A percentile compares a stretch with the other conserved stretches of the same genome.
phyloP scores from a whole-genome alignment of 2,888 invertebrate species.

The Helleia helle region DNA sequence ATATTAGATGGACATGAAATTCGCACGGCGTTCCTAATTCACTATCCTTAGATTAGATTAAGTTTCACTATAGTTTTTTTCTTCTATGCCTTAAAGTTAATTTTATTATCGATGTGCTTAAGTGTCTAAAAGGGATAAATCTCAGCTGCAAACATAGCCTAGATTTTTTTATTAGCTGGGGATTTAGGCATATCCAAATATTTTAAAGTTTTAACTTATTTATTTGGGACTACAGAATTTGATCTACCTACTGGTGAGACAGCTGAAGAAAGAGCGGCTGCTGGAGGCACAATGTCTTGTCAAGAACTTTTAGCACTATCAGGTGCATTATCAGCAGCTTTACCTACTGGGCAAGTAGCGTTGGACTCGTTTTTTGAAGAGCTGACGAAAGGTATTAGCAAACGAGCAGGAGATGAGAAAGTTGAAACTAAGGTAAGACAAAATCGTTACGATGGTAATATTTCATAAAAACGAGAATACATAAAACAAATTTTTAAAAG shows the following conservation, averaged over 20 bases:
- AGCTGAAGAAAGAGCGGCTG: constrained; percentile 54
- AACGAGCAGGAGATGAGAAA: constrained; percentile 62
- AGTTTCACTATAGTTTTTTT: constrained; percentile 1
- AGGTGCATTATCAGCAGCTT: constrained; percentile 91
- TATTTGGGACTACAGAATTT: constrained; percentile 44
- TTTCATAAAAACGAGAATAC: too few relatives aligned
- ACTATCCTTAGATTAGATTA: constrained; percentile 6
- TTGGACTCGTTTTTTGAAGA: constrained; percentile 88
- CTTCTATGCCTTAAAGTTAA: neutral
- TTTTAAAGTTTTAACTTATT: too few relatives aligned
- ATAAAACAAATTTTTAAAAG: too few relatives aligned
- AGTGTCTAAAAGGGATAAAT: too few relatives aligned
- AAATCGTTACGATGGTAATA: too few relatives aligned
- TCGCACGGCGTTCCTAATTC: neutral
- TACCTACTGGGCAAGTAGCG: constrained; percentile 90
- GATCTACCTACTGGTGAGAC: constrained; percentile 66
- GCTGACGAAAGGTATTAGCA: constrained; percentile 80
- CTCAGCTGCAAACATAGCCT: neutral
- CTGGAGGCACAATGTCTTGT: constrained; percentile 83
- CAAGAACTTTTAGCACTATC: constrained; percentile 93
- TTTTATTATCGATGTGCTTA: neutral
- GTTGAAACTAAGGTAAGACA: constrained; percentile 52
- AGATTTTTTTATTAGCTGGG: too few relatives aligned
- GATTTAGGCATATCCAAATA: too few relatives aligned
- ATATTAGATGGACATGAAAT: too few relatives aligned